Conservation (phyloP, 1,140 invertebrate species). For the Pseudachorutes palmiensis region DNA sequence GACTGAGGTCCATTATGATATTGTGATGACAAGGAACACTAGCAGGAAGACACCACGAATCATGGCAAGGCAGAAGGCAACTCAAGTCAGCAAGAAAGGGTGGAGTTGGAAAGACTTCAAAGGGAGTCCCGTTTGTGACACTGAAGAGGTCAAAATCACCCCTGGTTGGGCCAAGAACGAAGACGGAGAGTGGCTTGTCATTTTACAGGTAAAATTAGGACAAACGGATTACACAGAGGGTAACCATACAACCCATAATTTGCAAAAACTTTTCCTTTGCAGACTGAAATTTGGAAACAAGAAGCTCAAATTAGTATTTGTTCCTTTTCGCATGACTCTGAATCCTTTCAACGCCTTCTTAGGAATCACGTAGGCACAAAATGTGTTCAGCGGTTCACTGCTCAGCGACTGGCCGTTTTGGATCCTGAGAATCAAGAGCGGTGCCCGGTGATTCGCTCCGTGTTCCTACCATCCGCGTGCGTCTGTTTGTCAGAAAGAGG, state of each 20-base stretch:
- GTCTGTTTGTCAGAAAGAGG: constrained; percentile 23
- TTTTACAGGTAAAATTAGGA: constrained; percentile 36
- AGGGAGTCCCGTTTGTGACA: constrained; percentile 36
- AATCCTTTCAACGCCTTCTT: neutral
- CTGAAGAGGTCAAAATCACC: constrained; percentile 33
- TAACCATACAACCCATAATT: neutral
- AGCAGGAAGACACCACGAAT: neutral
- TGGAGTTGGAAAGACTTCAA: constrained; percentile 34
- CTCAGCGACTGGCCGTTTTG: constrained; percentile 31
- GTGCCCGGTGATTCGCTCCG: constrained; percentile 33
- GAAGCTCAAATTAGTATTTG: constrained; percentile 37
- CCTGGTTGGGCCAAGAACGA: constrained; percentile 38
- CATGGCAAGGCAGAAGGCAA: neutral
- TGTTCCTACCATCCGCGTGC: constrained; percentile 35
- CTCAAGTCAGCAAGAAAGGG: constrained; percentile 18
- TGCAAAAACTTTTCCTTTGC: constrained; percentile 14
- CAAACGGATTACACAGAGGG: neutral
- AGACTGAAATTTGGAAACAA: constrained; percentile 36
- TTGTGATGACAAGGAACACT: constrained; percentile 20
- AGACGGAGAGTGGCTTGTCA: constrained; percentile 36
- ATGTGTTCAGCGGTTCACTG: constrained; percentile 37
- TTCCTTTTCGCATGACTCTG: constrained; percentile 15
- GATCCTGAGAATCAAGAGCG: constrained; percentile 33
- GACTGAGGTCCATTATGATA: constrained; percentile 36
- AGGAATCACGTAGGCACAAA: constrained; percentile 19